Base-by-base conservation (phyloP, 2,888 invertebrate species). In the Colostygia pectinataria region DNA sequence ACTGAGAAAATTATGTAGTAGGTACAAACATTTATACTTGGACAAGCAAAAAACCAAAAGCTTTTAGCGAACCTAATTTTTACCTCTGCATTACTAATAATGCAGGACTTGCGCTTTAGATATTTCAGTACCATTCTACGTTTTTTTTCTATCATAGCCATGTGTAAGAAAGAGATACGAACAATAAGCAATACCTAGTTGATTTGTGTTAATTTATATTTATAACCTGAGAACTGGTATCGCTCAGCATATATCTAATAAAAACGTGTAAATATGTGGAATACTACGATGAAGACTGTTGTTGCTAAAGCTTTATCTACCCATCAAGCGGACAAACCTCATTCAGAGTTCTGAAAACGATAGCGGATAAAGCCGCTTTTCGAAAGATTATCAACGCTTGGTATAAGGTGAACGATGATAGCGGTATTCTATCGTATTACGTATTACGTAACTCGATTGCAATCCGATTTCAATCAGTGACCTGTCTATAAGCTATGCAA, bases 191-290 rank as follows among this genome's bases (percentile, higher is more conserved):
- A 45, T 32, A 32, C 25, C 13, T 12, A 7, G 43, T 20, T 36
- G 36, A 37, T 37, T 31, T 27, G 45, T 45, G 45, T 45, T 12
- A 31, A 38, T 32, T 39, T 39, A 46, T 25, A 28, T 34, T 43
- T 43, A 43, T 43, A 43, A 39, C 33, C 28, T 43, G 38, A 50
- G 49, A 50, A 50, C 49, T 50, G 39, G 49, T 44, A 38, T 50
- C 49, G 39, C 44, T 43, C 39, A 43, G 48, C 37, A 29, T 3
- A 34, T 12, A 50, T 39, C 38, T 39, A 39, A 50, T 49, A 49
- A 43, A 43, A 44, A 34, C 29, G 28, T 38, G 48, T 38, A 29
- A 49, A 43, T 38, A 42, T 43, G 36, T 38, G 39, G 28, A 12
- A 43, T 34, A 43, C 13, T 28, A 27, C 18, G 18, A 39, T 34